Conservation (phyloP, 2,888 invertebrate genomes). For the Argynnis bischoffii region DNA sequence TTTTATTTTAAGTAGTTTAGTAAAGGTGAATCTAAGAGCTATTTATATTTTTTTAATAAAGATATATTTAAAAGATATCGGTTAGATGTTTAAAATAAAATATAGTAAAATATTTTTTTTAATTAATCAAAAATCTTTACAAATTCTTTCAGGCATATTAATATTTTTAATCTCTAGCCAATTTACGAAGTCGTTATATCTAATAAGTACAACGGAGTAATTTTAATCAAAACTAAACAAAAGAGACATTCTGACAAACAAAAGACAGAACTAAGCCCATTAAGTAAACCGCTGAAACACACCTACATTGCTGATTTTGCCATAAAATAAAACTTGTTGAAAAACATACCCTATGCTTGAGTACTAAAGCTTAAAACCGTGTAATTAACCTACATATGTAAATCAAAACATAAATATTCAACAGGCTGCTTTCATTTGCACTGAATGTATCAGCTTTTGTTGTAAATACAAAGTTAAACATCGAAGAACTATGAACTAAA, state of each 20-base stretch:
- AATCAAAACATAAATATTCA: slow-evolving; percentile 32
- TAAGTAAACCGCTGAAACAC: slow-evolving; percentile 18
- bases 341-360: background rate
- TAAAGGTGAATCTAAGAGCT: too few relatives aligned
- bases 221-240: slow-evolving; percentile 6
- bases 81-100: too few relatives aligned
- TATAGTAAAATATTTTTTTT: too few relatives aligned
- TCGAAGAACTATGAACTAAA: slow-evolving; percentile 12
- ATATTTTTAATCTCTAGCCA: background rate
- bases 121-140: too few relatives aligned
- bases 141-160: too few relatives aligned
- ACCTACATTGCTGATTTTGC: slow-evolving; percentile 14
- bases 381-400: slow-evolving; percentile 5
- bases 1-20: too few relatives aligned
- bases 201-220: background rate
- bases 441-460: slow-evolving; percentile 21
- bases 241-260: slow-evolving; percentile 12
- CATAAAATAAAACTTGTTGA: background rate
- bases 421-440: slow-evolving; percentile 23
- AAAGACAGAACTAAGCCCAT: slow-evolving; percentile 18
- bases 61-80: too few relatives aligned
- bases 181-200: background rate
- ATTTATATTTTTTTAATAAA: too few relatives aligned
- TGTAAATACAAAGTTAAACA: slow-evolving; percentile 14
- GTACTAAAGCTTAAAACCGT: background rate